These are phyloP conservation scores for Netelia melanura DNA, from an alignment of 2,888 invertebrate species.

Conservation along the genomic window DNA sequence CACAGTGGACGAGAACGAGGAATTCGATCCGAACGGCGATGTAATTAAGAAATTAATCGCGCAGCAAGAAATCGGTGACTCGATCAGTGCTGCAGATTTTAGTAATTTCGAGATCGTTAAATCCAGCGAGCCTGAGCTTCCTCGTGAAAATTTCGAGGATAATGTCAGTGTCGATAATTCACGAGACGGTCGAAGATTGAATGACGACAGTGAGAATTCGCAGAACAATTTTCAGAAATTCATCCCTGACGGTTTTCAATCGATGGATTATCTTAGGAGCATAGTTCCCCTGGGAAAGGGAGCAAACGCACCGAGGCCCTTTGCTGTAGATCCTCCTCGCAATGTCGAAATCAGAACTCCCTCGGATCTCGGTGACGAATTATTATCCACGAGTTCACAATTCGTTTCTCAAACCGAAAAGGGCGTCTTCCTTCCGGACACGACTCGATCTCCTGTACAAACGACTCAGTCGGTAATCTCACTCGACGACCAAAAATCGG, in stretches of 20 bases:
- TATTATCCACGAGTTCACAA: conserved; percentile 3
- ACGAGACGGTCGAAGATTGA: conserved; percentile 1
- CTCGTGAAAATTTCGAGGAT: conserved; percentile 8
- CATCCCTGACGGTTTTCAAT: conserved; percentile 6
- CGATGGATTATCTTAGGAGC: conserved; percentile 38
- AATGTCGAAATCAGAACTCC: conserved; percentile 23
- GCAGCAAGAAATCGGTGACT: conserved; percentile 65
- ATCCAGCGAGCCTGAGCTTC: conserved; percentile 42
- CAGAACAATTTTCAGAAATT: neutral
- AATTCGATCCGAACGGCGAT: conserved; percentile 66
- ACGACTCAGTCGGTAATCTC: conserved; percentile 8
- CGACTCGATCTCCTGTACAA: conserved; percentile 1
- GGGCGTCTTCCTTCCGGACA: conserved; percentile 4
- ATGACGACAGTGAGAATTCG: neutral
- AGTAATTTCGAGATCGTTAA: conserved; percentile 66
- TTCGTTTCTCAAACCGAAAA: neutral
- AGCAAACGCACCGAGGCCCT: conserved; percentile 64
- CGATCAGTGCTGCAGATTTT: conserved; percentile 47
- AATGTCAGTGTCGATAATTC: neutral
- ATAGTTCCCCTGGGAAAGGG: conserved; percentile 45
- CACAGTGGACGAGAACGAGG: conserved; percentile 70
- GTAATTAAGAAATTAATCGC: conserved; percentile 72
- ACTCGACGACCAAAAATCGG: conserved; percentile 20
- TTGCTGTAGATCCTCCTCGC: conserved; percentile 36
- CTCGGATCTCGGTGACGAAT: neutral